phyloP scores from a whole-genome alignment of 2,888 invertebrate species.

The Dryobota labecula region DNA sequence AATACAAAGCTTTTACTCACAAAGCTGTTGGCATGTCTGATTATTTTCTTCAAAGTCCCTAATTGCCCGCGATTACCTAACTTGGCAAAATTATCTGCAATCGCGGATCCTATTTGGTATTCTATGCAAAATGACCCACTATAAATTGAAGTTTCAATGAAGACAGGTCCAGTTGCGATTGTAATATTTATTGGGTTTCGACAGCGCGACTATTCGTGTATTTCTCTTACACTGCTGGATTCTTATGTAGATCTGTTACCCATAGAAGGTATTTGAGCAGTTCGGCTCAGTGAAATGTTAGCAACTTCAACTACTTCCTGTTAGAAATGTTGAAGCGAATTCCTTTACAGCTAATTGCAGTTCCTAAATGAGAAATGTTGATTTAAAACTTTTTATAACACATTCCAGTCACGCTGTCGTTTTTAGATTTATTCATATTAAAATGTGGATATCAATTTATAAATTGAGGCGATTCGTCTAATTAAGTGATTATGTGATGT shows the following conservation, averaged over 20 bases:
- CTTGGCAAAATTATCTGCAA: conserved; percentile 50
- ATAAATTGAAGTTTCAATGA: conserved; percentile 56
- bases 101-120: conserved; percentile 43
- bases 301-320: conserved; percentile 43
- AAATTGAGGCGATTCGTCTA: conserved; percentile 13
- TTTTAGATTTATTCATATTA: conserved; percentile 4
- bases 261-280: conserved; percentile 52
- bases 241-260: conserved; percentile 50
- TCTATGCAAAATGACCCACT: conserved; percentile 56
- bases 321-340: conserved; percentile 36
- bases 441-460: neutral
- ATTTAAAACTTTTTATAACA: conserved; percentile 33
- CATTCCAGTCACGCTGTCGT: conserved; percentile 17
- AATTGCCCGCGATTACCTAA: conserved; percentile 40
- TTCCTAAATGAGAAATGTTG: conserved; percentile 48
- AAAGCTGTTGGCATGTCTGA: conserved; percentile 2
- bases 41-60: conserved; percentile 21
- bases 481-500: no score
- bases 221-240: conserved; percentile 32
- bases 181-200: conserved; percentile 60
- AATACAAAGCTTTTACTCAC: neutral
- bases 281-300: conserved; percentile 38
- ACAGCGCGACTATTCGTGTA: conserved; percentile 52
- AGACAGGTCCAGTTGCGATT: conserved; percentile 51
- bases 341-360: conserved; percentile 43